Base-by-base conservation (phyloP, 1,140 invertebrate species). In the Euwallacea fornicatus region DNA sequence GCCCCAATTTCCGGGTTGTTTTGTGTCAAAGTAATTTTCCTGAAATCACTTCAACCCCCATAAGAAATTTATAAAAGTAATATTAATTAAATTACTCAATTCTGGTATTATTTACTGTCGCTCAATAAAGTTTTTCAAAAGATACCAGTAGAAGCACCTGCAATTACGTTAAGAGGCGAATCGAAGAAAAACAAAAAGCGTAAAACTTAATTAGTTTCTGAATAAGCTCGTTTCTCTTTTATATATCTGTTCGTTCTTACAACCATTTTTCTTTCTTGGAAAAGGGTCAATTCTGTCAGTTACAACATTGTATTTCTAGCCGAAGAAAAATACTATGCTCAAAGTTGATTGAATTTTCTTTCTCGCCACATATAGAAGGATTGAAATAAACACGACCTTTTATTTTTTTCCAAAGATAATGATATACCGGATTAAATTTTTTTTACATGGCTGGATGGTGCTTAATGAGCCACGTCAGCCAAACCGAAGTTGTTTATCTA, bases 281-380 rank as follows among this genome's bases (percentile, higher is more conserved):
- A 61, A 69, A 62, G 41, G 67, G 66, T 54, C 50, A 62, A 62
- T 69, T 54, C 59, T 62, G 67, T 69, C 67, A 69, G 50, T 41
- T 42, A 62, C 67, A 69, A 62, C 59, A 47, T 62, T 62, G 58
- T 62, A 60, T 54, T 69, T 60, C 67, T 15, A 54, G 11, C 9
- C 61, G 42, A 69, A 10, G 67, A 55, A 54, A 69, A 69, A 61
- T 69, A 62, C 54, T 62, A 69, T 62, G 60, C 67, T 69, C 59
- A 61, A 62, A 60, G 67, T 62, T 69, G 58, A 69, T 69, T 69
- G 67, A 46, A 69, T 69, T 69, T 62, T 43, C 33, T 55, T 60
- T 42, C 46, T 10, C 46, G 2, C 6, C 46, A 50, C 0, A 33
- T 33, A 33, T 4, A 33, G 1, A 33, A 33, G 21, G 21, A 33